Conservation (phyloP, 2,888 invertebrate species). For the Cheilosia scutellata region DNA sequence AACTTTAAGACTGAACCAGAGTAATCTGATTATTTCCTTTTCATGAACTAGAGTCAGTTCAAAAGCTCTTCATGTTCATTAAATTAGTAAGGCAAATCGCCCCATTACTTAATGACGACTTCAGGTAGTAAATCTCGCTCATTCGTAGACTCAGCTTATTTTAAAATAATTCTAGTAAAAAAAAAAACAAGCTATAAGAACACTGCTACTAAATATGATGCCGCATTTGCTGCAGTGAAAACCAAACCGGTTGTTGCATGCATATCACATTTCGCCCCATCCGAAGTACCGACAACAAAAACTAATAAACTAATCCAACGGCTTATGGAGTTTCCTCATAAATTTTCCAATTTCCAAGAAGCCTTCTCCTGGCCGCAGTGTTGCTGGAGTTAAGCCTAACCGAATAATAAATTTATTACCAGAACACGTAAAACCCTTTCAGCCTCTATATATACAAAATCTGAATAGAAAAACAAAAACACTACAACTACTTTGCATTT, state of each 20-base stretch:
- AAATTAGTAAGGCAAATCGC: too few relatives aligned
- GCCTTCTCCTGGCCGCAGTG: constrained; percentile 1
- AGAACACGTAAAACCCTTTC: constrained; percentile 46
- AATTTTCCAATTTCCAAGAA: constrained; percentile 58
- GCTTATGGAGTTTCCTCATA: constrained; percentile 62
- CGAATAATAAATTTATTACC: constrained; percentile 68
- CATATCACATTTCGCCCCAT: not conserved
- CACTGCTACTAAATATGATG: too few relatives aligned
- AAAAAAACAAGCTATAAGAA: too few relatives aligned
- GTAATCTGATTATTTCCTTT: too few relatives aligned
- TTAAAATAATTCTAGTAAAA: too few relatives aligned
- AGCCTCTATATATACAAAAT: constrained; percentile 25
- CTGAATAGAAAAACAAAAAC: constrained; percentile 55
- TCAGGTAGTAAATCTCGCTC: too few relatives aligned
- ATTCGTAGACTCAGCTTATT: too few relatives aligned
- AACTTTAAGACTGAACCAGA: too few relatives aligned
- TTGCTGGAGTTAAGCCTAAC: constrained; percentile 30
- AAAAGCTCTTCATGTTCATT: too few relatives aligned
- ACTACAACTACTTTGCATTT: constrained; percentile 31
- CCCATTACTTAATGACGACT: too few relatives aligned
- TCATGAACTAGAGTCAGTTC: too few relatives aligned
- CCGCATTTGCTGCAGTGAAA: not conserved
- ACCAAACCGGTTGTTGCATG: not conserved
- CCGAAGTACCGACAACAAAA: not conserved
- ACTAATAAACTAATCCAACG: constrained; percentile 55